Percentiles rank a stretch among this genome's conserved stretches.
phyloP scores from a whole-genome alignment of 2,888 invertebrate species.

The Zeuzera pyrina region DNA sequence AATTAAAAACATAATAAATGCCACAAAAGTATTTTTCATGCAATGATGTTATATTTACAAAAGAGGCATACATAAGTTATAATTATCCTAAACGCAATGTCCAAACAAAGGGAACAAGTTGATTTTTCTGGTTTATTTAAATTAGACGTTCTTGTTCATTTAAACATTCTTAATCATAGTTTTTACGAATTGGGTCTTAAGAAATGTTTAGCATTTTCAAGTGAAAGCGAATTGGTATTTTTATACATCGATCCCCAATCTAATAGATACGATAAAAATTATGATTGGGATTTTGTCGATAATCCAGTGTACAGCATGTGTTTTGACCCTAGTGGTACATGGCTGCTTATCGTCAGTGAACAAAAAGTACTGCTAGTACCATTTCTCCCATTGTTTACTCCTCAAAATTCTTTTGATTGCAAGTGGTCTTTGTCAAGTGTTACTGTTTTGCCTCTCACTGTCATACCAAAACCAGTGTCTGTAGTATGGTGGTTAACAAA shows the following conservation, averaged over 20 bases:
- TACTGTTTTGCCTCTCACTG: constrained; percentile 53
- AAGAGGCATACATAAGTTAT: too few species aligned
- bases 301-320: constrained; percentile 79
- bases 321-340: constrained; percentile 87
- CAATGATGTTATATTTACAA: too few species aligned
- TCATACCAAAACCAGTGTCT: constrained; percentile 68
- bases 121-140: constrained; percentile 65
- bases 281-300: constrained; percentile 63
- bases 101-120: constrained; percentile 42
- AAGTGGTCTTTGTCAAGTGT: constrained; percentile 66
- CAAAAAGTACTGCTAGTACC: constrained; percentile 64
- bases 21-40: not conserved
- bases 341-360: constrained; percentile 78
- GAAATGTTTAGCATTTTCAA: constrained; percentile 59
- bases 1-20: too few species aligned
- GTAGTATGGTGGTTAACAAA: constrained; percentile 86
- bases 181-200: constrained; percentile 64
- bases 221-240: constrained; percentile 53
- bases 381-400: constrained; percentile 57
- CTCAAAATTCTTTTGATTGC: constrained; percentile 55
- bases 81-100: too few species aligned
- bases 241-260: constrained; percentile 48
- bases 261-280: constrained; percentile 49
- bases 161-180: constrained; percentile 49
- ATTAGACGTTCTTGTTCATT: constrained; percentile 55